Base-by-base conservation (phyloP, 2,113 vertebrate genomes). In the Prochilodus magdalenae region DNA sequence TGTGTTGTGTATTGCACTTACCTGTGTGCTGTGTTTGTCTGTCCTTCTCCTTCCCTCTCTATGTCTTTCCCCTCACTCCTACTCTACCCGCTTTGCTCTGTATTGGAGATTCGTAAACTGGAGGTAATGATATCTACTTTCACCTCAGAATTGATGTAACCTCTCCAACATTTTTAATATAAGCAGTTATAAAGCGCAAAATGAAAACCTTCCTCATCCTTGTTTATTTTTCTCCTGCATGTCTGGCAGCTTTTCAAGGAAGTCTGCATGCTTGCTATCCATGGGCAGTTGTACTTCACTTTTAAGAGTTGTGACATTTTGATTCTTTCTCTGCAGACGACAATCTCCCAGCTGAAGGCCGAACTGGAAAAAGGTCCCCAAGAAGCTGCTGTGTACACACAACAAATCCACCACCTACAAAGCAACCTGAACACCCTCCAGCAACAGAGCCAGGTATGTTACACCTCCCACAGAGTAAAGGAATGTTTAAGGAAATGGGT, bases 351-450 rank as follows among this genome's bases (percentile, higher is more conserved):
- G 12, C 90, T 99, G 81, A 97, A 90, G 90, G 94, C 93, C 66
- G 97, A 99, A 89, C 94, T 99, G 90, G 94, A 96, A 80, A 99
- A 98, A 88, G 96, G 97, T 40, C 97, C 97, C 30, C 97, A 99
- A 87, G 97, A 99, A 82, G 95, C 95, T 85, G 96, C 97, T 14
- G 95, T 98, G 10, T 98, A 98, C 87, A 94, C 96, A 0, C 96
- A 98, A 81, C 96, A 99, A 89, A 92, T 98, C 86, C 95, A 98
- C 33, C 94, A 96, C 88, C 94, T 98, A 78, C 94, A 95, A 91
- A 93, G 89, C 86, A 95, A 91, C 80, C 67, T 97, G 87, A 95
- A 96, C 88, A 96, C 96, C 83, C 88, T 97, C 80, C 94, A 95
- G 89, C 95, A 98, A 82, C 95, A 96, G 87, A 95, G 93, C 87